Evolutionary conservation across 2,888 invertebrate genomes (phyloP).

Genomic region (Phrixothrix hirtus): DNA sequence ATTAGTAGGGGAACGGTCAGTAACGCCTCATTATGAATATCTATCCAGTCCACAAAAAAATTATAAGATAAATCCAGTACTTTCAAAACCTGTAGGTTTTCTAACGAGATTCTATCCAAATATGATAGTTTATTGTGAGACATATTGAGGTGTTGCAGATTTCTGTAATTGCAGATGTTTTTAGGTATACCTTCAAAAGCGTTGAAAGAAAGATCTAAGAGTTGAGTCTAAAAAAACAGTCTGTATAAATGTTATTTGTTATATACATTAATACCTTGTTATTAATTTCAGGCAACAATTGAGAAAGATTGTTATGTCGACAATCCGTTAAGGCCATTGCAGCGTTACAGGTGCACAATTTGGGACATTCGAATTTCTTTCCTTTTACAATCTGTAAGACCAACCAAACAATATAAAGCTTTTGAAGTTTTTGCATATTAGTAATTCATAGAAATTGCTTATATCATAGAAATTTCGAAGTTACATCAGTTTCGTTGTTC

Average conservation of each 20-base stretch:
- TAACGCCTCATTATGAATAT: slow-evolving; percentile 61
- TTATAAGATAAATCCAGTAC: slow-evolving; percentile 68
- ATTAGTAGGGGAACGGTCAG: slow-evolving; percentile 59
- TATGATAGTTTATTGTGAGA: slow-evolving; percentile 51
- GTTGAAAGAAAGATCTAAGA: slow-evolving; percentile 68
- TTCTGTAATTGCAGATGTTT: slow-evolving; percentile 57
- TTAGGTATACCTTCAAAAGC: slow-evolving; percentile 61
- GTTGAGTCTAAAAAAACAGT: slow-evolving; percentile 61
- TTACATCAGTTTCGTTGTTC: slow-evolving; percentile 21
- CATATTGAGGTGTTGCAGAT: slow-evolving; percentile 61
- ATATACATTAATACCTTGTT: slow-evolving; percentile 46
- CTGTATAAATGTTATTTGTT: not conserved
- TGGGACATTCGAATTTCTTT: slow-evolving; percentile 21
- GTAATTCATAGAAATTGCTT: slow-evolving; percentile 20
- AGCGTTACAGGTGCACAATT: slow-evolving; percentile 24
- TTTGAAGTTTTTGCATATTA: slow-evolving; percentile 3
- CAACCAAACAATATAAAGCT: too few relatives aligned
- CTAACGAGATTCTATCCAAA: slow-evolving; percentile 50
- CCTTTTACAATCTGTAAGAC: slow-evolving; percentile 11
- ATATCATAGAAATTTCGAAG: slow-evolving; percentile 19
- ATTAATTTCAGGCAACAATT: slow-evolving; percentile 54
- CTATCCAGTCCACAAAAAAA: slow-evolving; percentile 62
- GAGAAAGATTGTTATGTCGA: slow-evolving; percentile 43
- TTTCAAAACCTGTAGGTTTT: slow-evolving; percentile 62
- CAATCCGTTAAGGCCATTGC: slow-evolving; percentile 27